phyloP scores from a whole-genome alignment of 1,140 invertebrate genomes.

The Drosophila sproati region DNA sequence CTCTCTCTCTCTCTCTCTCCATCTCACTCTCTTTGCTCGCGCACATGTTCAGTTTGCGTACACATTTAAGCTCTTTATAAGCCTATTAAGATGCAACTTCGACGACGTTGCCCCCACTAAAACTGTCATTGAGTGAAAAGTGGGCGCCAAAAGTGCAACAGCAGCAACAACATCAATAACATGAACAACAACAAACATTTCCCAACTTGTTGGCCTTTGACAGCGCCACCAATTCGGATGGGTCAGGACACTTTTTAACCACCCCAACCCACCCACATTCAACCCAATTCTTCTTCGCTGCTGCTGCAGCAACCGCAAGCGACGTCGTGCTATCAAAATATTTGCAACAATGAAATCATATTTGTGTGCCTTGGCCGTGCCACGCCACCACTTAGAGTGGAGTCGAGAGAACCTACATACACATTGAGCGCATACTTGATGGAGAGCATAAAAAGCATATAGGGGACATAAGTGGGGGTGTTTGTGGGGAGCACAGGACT shows the following conservation, averaged over 20 bases:
- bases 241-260: constrained; percentile 39
- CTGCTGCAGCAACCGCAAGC: constrained; percentile 27
- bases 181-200: constrained; percentile 41
- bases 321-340: constrained; percentile 68
- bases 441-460: background rate
- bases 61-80: constrained; percentile 52
- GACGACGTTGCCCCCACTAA: constrained; percentile 44
- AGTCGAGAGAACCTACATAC: constrained; percentile 29
- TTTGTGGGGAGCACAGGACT: background rate
- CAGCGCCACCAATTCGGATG: constrained; percentile 31
- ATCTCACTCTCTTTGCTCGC: background rate
- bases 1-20: background rate
- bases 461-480: background rate
- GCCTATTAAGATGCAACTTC: constrained; percentile 61
- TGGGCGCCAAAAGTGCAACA: constrained; percentile 54
- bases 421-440: constrained; percentile 35
- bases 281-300: background rate
- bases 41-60: constrained; percentile 30
- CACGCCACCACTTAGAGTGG: constrained; percentile 54
- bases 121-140: constrained; percentile 41
- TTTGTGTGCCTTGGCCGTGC: constrained; percentile 30
- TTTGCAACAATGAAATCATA: constrained; percentile 81
- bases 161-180: constrained; percentile 45
- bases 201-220: constrained; percentile 71
- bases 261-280: background rate